Evolutionary conservation across 2,888 invertebrate genomes (phyloP), one percentile per base, ranked within the genome.

Genomic region (Trachelus stipa): DNA sequence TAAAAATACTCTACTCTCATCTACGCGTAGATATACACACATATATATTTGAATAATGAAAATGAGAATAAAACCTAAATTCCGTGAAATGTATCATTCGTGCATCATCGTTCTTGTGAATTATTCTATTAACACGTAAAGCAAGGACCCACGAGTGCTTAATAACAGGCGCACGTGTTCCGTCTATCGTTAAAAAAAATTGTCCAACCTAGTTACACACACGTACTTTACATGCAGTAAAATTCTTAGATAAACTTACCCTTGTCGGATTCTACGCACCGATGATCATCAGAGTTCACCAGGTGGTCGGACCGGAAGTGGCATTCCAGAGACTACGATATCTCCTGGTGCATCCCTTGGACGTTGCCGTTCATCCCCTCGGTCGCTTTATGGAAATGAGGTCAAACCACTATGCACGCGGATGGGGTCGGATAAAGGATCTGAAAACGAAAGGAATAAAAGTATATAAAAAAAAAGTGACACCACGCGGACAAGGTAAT

Each of bases 241-340:
- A 56, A 9, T 56, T 56, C 9, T 56, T 2, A 23, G 23, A 56
- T 56, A 56, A 56, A 23, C 11, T 69, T 34, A 30, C 34, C 37
- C 68, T 35, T n/a, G 12, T 77, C 35, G 73, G 81, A 79, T 75
- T 75, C 68, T 78, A 80, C 81, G 83, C 77, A 79, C 77, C 81
- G 87, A 77, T 84, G 85, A 76, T 80, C 85, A 80, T 81, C 80
- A 84, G 76, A 56, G 56, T 56, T 81, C 69, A 84, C 89, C 89
- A 89, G 89, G 89, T 89, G 89, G 87, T 83, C 82, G 80, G 69
- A 83, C 88, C 89, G 89, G 89, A 89, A 89, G 88, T 87, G 79
- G 83, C 83, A 89, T 89, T 87, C 87, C 86, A 85, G 56, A 87
- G 87, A 85, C 87, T 85, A 83, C 85, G 82, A 78, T 69, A 9